These are phyloP conservation scores for Sitta europaea DNA, from an alignment of 2,113 vertebrate species.

Conservation along the genomic window DNA sequence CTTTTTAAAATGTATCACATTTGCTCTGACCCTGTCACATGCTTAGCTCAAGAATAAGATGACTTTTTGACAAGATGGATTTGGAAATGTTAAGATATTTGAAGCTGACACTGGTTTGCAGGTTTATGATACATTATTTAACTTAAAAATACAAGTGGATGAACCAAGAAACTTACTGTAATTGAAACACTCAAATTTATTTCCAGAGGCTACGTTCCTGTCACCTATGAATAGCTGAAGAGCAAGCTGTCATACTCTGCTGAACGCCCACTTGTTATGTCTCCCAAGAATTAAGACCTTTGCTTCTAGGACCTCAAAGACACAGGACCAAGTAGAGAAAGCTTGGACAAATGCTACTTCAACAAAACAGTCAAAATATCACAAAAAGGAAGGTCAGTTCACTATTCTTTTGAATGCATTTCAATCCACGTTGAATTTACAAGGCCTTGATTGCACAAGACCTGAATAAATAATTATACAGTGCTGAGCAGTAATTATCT, in stretches of 20 bases:
- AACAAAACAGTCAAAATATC: not conserved
- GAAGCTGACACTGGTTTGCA: not conserved
- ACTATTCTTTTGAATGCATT: not conserved
- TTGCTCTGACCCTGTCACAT: conserved; percentile 17
- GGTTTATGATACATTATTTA: conserved; percentile 17
- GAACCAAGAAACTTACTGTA: conserved; percentile 15
- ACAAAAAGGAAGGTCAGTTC: not conserved
- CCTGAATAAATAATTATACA: not conserved
- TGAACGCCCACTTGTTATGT: not conserved
- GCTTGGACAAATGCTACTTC: not conserved
- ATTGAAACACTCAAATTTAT: conserved; percentile 42
- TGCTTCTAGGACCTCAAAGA: not conserved
- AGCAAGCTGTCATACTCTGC: not conserved
- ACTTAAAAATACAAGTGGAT: conserved; percentile 31
- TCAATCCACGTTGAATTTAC: not conserved
- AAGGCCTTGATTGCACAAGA: not conserved
- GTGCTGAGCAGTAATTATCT: not conserved
- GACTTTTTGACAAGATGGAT: conserved; percentile 35
- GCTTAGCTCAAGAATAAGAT: not conserved
- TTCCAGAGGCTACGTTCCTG: not conserved
- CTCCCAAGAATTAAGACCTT: not conserved
- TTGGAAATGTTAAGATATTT: conserved; percentile 39
- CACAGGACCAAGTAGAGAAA: not conserved
- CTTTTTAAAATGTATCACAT: conserved; percentile 4
- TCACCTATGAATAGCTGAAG: conserved; percentile 8